Evolutionary conservation across 1,140 invertebrate species (phyloP).

Genomic region (Lasioglossum albipes): DNA sequence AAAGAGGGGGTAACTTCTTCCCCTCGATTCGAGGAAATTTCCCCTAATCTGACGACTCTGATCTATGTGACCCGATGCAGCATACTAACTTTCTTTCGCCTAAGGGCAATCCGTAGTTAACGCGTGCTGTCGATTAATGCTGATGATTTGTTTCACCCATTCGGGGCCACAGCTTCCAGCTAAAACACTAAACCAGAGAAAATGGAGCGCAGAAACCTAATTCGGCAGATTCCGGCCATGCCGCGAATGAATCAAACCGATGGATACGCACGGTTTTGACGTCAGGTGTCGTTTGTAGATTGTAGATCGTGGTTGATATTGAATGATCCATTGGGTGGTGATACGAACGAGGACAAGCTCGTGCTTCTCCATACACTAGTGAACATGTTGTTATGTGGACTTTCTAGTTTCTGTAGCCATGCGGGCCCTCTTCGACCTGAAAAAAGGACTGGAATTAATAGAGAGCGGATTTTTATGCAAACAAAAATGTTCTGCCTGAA

Average conservation of each 20-base stretch:
- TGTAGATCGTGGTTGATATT: constrained; percentile 3
- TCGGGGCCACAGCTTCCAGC: constrained; percentile 20
- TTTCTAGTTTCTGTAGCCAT: constrained; percentile 19
- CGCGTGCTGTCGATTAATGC: background rate
- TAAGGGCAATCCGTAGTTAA: background rate
- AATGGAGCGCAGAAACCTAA: constrained; percentile 41
- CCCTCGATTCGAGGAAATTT: too few relatives aligned
- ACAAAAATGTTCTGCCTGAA: too few relatives aligned
- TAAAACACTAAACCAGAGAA: constrained; percentile 57
- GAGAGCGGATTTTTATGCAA: too few relatives aligned
- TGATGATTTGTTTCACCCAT: background rate
- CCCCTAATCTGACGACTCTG: too few relatives aligned
- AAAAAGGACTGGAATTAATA: background rate
- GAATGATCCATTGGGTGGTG: constrained; percentile 12
- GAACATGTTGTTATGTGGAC: constrained; percentile 42
- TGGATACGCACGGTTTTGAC: constrained; percentile 38
- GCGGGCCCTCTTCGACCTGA: background rate
- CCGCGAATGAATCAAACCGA: constrained; percentile 20
- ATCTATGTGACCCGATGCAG: background rate
- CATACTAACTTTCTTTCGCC: too few relatives aligned
- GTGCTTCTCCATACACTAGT: constrained; percentile 34
- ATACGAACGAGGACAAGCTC: constrained; percentile 12
- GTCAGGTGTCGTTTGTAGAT: constrained; percentile 36
- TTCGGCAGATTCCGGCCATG: constrained; percentile 35
- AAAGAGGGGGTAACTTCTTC: too few relatives aligned